These are phyloP conservation scores for Acipenser oxyrinchus DNA, from an alignment of 2,797 vertebrate genomes.

Conservation along the genomic window DNA sequence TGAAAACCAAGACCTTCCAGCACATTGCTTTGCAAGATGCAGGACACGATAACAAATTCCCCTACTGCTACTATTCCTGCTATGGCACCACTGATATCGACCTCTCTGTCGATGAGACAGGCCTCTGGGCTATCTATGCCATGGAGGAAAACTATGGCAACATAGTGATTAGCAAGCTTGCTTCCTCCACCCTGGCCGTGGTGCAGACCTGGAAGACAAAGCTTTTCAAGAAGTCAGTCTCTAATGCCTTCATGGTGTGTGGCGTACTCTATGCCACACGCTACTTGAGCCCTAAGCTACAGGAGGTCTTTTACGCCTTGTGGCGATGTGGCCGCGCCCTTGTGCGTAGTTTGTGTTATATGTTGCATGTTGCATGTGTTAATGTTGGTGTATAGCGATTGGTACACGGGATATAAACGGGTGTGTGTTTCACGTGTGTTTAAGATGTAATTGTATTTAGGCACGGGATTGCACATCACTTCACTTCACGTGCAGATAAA, in stretches of 20 bases:
- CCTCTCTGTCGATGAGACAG: conserved; percentile 47
- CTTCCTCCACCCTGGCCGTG: conserved; percentile 33
- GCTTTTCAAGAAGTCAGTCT: conserved; percentile 54
- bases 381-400: no score
- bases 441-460: no score
- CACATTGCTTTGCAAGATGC: conserved; percentile 37
- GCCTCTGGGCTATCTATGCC: conserved; percentile 56
- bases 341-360: no score
- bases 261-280: conserved; percentile 58
- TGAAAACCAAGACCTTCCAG: conserved; percentile 28
- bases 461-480: no score
- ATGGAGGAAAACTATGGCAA: conserved; percentile 54
- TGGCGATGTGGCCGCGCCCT: no score
- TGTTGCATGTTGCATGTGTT: no score
- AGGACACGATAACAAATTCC: conserved; percentile 48
- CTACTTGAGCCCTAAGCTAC: conserved; percentile 30
- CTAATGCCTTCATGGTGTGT: conserved; percentile 55
- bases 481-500: no score
- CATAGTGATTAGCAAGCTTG: conserved; percentile 44
- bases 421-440: no score
- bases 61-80: conserved; percentile 60
- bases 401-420: no score
- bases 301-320: conserved; percentile 63
- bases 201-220: conserved; percentile 55
- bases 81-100: conserved; percentile 45